Conservation (phyloP, 2,888 invertebrate species). For the Tillus elongatus region DNA sequence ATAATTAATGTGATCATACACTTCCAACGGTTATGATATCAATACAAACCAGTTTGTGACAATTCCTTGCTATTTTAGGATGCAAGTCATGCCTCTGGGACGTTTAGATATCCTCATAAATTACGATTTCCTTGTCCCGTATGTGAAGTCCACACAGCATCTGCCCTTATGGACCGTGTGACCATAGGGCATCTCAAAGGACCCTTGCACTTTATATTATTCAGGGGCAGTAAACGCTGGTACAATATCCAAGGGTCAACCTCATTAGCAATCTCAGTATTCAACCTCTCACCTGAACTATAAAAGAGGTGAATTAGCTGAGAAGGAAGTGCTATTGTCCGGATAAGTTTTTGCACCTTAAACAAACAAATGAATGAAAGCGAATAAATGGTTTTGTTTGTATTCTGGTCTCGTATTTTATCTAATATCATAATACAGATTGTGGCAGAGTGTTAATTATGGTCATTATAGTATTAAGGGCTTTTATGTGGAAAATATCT, state of each 20-base stretch:
- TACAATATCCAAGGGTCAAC: constrained; percentile 1
- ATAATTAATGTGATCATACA: background rate
- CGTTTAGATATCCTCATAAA: constrained; percentile 14
- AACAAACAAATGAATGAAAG: constrained; percentile 11
- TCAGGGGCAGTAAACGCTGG: background rate
- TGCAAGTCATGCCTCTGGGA: constrained; percentile 16
- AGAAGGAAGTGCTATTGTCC: constrained; percentile 19
- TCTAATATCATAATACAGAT: constrained; percentile 17
- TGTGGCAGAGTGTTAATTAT: constrained; percentile 12
- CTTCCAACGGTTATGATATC: constrained; percentile 3
- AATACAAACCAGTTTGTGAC: constrained; percentile 10
- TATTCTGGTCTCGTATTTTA: constrained; percentile 19
- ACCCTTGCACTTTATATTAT: no score
- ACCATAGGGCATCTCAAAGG: constrained; percentile 28
- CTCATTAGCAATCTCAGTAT: no score
- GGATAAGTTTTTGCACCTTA: background rate
- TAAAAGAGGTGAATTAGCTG: no score
- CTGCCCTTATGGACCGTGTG: constrained; percentile 31
- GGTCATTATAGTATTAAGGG: constrained; percentile 9
- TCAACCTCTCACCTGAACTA: no score
- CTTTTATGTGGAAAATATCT: no score
- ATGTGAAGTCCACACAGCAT: constrained; percentile 29
- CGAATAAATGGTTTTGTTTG: constrained; percentile 25
- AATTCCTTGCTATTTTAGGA: constrained; percentile 5
- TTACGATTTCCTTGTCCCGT: no score